Conservation (phyloP, 2,797 vertebrate genomes). For the Lacerta agilis region DNA sequence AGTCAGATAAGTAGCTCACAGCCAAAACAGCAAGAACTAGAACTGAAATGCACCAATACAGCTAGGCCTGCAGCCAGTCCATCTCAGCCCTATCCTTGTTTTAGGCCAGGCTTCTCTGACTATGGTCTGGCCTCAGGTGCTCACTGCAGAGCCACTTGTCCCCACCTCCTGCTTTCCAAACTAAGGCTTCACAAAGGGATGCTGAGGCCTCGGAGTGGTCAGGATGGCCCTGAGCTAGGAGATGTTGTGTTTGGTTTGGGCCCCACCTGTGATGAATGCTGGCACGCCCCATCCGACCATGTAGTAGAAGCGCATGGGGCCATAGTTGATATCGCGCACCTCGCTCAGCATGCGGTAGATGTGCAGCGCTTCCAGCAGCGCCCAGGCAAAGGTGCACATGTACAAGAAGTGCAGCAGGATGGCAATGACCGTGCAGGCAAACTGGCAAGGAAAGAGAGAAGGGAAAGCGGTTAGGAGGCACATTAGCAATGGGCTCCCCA, state of each 20-base stretch:
- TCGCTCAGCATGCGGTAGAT: constrained; percentile 92
- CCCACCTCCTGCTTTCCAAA: neutral
- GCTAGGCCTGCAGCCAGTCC: neutral
- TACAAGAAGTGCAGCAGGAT: constrained; percentile 97
- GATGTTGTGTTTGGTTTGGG: neutral
- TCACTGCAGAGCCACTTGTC: neutral
- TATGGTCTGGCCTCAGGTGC: neutral
- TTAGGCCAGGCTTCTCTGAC: neutral
- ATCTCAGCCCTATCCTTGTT: neutral
- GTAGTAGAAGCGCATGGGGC: constrained; percentile 98
- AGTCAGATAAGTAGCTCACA: neutral
- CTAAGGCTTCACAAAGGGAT: neutral
- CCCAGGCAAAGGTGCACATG: constrained; percentile 94
- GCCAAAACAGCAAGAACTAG: neutral
- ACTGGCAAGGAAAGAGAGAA: constrained; percentile 74
- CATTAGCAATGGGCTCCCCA: neutral
- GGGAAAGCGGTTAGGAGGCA: neutral
- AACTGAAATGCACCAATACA: neutral
- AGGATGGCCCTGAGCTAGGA: neutral
- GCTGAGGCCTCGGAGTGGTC: neutral
- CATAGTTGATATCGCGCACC: constrained; percentile 90
- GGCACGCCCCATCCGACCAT: constrained; percentile 96
- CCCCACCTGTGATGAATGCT: constrained; percentile 91
- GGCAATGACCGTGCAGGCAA: constrained; percentile 93
- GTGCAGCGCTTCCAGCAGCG: constrained; percentile 92